phyloP scores from a whole-genome alignment of 2,888 invertebrate species.

The Drosophila helvetica region DNA sequence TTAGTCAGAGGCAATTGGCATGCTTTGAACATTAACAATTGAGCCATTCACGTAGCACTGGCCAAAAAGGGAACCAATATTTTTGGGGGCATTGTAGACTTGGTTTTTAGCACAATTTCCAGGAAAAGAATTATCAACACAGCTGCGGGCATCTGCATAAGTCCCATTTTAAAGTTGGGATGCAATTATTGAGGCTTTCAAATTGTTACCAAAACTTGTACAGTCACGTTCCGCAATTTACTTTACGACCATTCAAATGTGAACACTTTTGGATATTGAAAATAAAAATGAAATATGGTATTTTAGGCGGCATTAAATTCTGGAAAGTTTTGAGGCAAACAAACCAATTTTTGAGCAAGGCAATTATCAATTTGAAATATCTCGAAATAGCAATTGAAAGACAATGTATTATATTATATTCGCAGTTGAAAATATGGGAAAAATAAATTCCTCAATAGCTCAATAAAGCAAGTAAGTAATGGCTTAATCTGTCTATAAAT shows the following conservation, averaged over 20 bases:
- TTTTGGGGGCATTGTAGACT: neutral
- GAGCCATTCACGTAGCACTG: constrained; percentile 30
- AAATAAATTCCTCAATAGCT: neutral
- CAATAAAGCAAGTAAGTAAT: neutral
- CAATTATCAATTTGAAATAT: neutral
- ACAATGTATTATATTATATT: neutral
- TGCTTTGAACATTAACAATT: constrained; percentile 35
- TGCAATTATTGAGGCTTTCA: constrained; percentile 6
- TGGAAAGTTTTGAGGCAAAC: no score
- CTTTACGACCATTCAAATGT: neutral
- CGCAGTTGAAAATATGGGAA: neutral
- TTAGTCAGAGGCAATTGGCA: constrained; percentile 11
- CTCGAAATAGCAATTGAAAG: neutral
- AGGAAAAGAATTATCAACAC: neutral
- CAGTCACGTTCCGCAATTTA: constrained; percentile 7
- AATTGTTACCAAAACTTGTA: constrained; percentile 3
- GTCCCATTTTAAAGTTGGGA: neutral
- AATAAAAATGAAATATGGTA: neutral
- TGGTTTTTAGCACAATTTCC: constrained; percentile 1
- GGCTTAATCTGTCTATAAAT: neutral
- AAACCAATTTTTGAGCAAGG: no score
- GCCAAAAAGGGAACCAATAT: constrained; percentile 5
- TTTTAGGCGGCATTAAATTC: neutral
- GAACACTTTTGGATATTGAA: neutral
- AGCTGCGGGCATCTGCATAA: neutral